Percentiles rank a stretch among this genome's conserved stretches.
Evolutionary conservation across 2,797 vertebrate species (phyloP).

Genomic region (Glyptemys insculpta): DNA sequence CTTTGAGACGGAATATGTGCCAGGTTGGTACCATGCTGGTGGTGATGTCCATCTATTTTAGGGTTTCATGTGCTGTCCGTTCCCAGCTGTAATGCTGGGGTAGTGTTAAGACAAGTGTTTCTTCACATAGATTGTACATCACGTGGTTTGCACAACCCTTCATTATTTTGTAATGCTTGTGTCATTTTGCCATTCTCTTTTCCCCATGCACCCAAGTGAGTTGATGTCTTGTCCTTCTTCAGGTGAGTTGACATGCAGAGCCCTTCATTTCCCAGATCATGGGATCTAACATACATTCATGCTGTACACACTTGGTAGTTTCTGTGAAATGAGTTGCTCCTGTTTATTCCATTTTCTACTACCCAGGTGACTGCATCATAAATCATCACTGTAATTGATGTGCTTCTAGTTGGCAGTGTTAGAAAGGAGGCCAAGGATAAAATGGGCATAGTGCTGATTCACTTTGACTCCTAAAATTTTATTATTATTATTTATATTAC

Average conservation of each 20-base stretch:
- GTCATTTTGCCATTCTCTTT: background rate
- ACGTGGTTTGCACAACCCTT: background rate
- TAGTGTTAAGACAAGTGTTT: background rate
- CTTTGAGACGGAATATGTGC: slow-evolving; percentile 89
- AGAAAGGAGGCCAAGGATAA: background rate
- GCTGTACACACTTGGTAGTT: background rate
- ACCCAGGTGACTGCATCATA: background rate
- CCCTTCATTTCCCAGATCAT: background rate
- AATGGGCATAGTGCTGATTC: background rate
- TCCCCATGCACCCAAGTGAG: background rate
- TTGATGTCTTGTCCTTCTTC: background rate
- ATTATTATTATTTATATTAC: background rate
- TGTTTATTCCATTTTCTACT: background rate
- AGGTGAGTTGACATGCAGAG: background rate
- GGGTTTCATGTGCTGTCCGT: background rate
- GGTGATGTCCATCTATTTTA: background rate
- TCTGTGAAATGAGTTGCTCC: background rate
- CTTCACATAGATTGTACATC: background rate
- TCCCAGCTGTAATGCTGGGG: background rate
- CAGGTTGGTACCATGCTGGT: slow-evolving; percentile 83
- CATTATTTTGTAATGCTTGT: background rate
- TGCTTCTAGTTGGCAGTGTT: background rate
- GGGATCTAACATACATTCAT: background rate
- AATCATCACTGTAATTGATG: background rate
- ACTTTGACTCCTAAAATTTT: background rate